Conservation (phyloP, 2,113 vertebrate species). For the Oncorhynchus gorbuscha region DNA sequence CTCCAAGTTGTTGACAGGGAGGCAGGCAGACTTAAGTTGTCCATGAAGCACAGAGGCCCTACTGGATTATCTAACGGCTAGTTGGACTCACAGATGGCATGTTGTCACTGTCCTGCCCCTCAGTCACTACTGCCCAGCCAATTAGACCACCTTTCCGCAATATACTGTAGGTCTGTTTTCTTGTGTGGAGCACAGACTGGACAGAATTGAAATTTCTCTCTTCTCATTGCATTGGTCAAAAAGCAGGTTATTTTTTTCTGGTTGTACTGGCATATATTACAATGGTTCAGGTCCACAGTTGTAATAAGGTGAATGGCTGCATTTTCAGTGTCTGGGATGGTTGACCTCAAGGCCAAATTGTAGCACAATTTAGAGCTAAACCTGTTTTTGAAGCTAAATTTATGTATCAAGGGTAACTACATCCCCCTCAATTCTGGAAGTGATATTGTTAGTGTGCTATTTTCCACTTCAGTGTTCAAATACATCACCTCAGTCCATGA, state of each 20-base stretch:
- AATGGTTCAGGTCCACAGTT: no score
- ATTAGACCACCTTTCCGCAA: conserved; percentile 53
- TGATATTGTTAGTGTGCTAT: not conserved
- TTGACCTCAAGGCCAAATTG: no score
- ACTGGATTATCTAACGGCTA: conserved; percentile 55
- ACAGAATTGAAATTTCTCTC: conserved; percentile 21
- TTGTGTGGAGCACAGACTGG: not conserved
- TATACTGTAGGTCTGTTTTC: conserved; percentile 25
- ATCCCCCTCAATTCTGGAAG: not conserved
- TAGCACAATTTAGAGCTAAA: no score
- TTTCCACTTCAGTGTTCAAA: not conserved
- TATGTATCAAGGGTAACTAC: conserved; percentile 16
- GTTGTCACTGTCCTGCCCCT: conserved; percentile 46
- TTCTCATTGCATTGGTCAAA: no score
- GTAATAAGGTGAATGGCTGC: no score
- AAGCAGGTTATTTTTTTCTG: no score
- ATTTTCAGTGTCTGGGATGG: no score
- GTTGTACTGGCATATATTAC: no score
- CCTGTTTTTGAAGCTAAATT: not conserved
- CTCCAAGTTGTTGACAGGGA: conserved; percentile 2
- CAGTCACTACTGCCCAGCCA: conserved; percentile 56
- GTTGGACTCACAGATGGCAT: conserved; percentile 78
- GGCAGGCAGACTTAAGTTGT: not conserved
- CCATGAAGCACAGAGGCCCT: conserved; percentile 1
- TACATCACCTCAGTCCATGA: no score